Conservation (phyloP, 2,113 vertebrate genomes). For the Xiphophorus maculatus region DNA sequence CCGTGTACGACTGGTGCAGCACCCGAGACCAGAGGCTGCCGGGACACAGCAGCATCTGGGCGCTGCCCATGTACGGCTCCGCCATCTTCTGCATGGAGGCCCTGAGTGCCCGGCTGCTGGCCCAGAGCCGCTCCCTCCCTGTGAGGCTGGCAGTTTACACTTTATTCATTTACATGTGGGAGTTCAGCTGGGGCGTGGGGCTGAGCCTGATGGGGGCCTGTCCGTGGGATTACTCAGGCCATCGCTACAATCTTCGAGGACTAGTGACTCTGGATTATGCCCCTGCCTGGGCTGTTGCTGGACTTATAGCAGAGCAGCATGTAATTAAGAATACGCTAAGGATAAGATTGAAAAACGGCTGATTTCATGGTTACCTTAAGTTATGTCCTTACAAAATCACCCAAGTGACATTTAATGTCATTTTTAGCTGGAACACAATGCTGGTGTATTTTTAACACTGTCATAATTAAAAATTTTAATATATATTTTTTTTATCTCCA, state of each 20-base stretch:
- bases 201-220: conserved; percentile 75
- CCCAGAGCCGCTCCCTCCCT: conserved; percentile 48
- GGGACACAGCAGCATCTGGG: conserved; percentile 80
- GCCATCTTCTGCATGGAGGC: conserved; percentile 77
- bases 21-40: conserved; percentile 68
- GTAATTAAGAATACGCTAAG: conserved; percentile 79
- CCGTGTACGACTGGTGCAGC: conserved; percentile 69
- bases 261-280: conserved; percentile 82
- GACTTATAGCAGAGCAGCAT: conserved; percentile 77
- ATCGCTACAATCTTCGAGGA: conserved; percentile 73
- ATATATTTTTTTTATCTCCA: too few species aligned
- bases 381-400: neutral
- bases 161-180: conserved; percentile 78
- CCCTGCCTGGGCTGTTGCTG: conserved; percentile 72
- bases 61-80: conserved; percentile 78
- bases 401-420: neutral
- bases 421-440: neutral
- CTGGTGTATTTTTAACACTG: neutral
- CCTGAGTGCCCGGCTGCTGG: conserved; percentile 62
- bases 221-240: conserved; percentile 82
- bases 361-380: neutral
- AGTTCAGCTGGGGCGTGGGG: conserved; percentile 76
- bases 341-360: conserved; percentile 60
- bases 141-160: conserved; percentile 70
- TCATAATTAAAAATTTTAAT: neutral